Evolutionary conservation across 2,888 invertebrate species (phyloP), one percentile per base, ranked within the genome.

Genomic region (Zeuzera pyrina): DNA sequence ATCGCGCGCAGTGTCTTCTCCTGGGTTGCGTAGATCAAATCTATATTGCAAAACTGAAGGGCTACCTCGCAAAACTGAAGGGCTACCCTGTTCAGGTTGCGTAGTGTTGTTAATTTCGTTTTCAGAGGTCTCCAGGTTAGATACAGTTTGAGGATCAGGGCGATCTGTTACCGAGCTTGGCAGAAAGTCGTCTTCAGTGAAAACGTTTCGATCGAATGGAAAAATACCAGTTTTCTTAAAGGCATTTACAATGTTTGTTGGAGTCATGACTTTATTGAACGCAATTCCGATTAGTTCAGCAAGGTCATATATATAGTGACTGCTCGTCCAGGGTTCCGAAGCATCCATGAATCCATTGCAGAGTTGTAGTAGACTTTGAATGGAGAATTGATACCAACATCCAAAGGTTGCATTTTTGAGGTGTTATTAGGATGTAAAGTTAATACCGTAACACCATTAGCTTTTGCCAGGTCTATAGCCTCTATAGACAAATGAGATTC

Each of bases 351-450:
- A 41, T 57, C 51, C 4, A 50, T 41, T 26, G 55, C 52, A 19
- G 43, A 38, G 41, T 52, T 47, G 12, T 29, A 29, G 30, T 56
- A 57, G 33, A 42, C 36, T 33, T 67, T 68, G 31, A 67, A 54
- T 21, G 63, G 65, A 7, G 55, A 55, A 46, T 52, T 64, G 6
- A 66, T 48, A 28, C 53, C 47, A 15, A 58, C 48, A 45, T 71
- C 63, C 12, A 68, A 42, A 14, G 65, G 68, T 46, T 71, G 70
- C 29, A 69, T 37, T 40, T 59, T 62, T 38, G 61, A 62, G 16
- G 56, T 53, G 34, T 58, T 58, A 43, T 72, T 64, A 7, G 64
- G 68, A 21, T 59, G 65, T 31, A 67, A 49, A 3, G 63, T 58
- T 26, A 70, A 45, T 33, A 68, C 40, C 31, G 54, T 45, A 15